Evolutionary conservation across 2,888 invertebrate genomes (phyloP), one percentile per base, ranked within the genome.

Genomic region (Campopleginae sp.): DNA sequence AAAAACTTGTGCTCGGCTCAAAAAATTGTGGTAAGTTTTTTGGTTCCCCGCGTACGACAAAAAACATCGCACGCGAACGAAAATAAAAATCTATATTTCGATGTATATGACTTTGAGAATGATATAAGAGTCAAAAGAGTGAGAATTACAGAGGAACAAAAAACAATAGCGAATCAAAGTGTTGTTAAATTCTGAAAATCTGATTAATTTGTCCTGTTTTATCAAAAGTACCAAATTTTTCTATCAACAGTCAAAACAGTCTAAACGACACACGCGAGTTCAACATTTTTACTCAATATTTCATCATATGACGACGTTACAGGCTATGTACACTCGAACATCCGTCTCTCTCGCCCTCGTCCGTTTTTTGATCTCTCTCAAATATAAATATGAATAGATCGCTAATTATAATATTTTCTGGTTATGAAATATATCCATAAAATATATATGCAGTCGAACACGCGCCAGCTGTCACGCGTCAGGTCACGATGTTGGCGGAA

Each of bases 1-100:
- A 33, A 65, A 6, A 33, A 23, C 33, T 38, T 46, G 61, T 46
- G 17, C 14, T 70, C 54, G 65, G 85, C 85, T 85, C 75, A 44
- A 79, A 51, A 85, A 70, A 82, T 66, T 71, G 70, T 38, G 65
- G 85, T 85, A 75, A 85, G 85, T 75, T 42, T 44, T 12, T 54
- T 19, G 31, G n/a, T n/a, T 44, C 5, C 31, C 23, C 38, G 23
- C 33, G 31, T 33, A n/a, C 12, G 12, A 27, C 48, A 70, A 23
- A 38, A 38, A 38, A 38, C 38, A 31, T 31, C 38, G 19, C 42
- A 14, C 8, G 12, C 27, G 31, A 38, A 51, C 48, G 44, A 70
- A 54, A 38, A 31, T 70, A 70, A 33, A 58, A 78, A 58, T 79
- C 19, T 54, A n/a, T 70, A 46, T 8, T 38, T 61, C 19, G 17